phyloP scores from a whole-genome alignment of 1,140 invertebrate species.

The Galendromus occidentalis region DNA sequence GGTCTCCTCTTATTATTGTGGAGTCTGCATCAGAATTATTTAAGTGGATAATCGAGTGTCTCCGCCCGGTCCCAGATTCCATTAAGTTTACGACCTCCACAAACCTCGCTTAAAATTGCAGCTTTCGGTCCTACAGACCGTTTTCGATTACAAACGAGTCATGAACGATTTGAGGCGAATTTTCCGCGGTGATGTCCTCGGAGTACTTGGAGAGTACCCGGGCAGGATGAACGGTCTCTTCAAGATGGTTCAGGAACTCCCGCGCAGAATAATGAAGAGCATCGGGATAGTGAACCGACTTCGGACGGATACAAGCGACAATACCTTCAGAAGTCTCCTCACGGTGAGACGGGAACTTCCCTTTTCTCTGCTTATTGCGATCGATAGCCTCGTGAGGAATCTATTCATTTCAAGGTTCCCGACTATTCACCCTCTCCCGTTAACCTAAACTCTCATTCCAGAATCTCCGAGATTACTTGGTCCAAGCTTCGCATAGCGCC shows the following conservation, averaged over 20 bases:
- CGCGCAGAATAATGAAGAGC: not conserved
- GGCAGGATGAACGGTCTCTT: slow-evolving; percentile 1
- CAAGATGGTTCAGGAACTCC: not conserved
- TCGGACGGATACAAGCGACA: not conserved
- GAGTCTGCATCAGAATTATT: too few relatives aligned
- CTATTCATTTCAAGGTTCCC: too few relatives aligned
- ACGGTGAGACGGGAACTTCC: not conserved
- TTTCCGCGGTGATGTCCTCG: not conserved
- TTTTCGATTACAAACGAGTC: slow-evolving; percentile 6
- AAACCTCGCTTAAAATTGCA: not conserved
- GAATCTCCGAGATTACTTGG: not conserved
- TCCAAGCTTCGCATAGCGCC: not conserved
- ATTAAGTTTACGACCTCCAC: not conserved
- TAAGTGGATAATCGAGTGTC: too few relatives aligned
- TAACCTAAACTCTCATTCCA: not conserved
- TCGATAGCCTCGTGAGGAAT: too few relatives aligned
- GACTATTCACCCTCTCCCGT: too few relatives aligned
- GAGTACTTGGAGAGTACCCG: not conserved
- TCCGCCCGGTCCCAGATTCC: too few relatives aligned
- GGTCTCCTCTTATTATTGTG: too few relatives aligned
- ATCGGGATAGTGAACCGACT: slow-evolving; percentile 6
- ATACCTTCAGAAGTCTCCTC: not conserved
- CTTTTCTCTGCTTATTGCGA: too few relatives aligned
- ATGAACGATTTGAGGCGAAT: not conserved
- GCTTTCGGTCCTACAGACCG: not conserved